Evolutionary conservation across 2,888 invertebrate species (phyloP).

Genomic region (Volucella inanis): DNA sequence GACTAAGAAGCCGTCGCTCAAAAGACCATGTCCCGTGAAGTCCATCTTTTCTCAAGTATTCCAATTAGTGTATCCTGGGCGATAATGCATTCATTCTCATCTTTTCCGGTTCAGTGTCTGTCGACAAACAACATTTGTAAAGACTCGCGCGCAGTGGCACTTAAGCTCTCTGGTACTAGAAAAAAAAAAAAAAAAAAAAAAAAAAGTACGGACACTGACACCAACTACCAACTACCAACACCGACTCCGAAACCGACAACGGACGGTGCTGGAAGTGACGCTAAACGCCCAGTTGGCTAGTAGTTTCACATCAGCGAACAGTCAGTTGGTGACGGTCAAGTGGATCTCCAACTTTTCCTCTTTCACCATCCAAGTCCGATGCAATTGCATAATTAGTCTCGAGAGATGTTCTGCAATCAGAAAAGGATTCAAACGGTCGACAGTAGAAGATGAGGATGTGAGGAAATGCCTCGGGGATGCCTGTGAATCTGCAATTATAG

Average conservation of each 20-base stretch:
- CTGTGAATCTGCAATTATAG: conserved; percentile 41
- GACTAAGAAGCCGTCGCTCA: conserved; percentile 30
- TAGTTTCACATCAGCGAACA: conserved; percentile 55
- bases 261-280: conserved; percentile 16
- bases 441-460: conserved; percentile 41
- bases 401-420: conserved; percentile 64
- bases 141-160: too few relatives aligned
- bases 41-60: conserved; percentile 48
- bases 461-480: conserved; percentile 51
- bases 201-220: conserved; percentile 10
- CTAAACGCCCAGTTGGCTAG: conserved; percentile 55
- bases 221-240: conserved; percentile 2
- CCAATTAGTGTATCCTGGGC: conserved; percentile 72
- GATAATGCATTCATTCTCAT: conserved; percentile 68
- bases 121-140: conserved; percentile 19
- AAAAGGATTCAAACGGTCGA: conserved; percentile 55
- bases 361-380: conserved; percentile 14
- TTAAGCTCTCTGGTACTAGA: too few relatives aligned
- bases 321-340: conserved; percentile 65
- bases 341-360: conserved; percentile 24
- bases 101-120: conserved; percentile 66
- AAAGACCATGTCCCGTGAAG: conserved; percentile 55
- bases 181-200: too few relatives aligned
- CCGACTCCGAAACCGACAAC: conserved; percentile 20
- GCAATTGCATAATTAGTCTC: conserved; percentile 66